Base-by-base conservation (phyloP, 1,140 invertebrate genomes). In the Scaptodrosophila lebanonensis region DNA sequence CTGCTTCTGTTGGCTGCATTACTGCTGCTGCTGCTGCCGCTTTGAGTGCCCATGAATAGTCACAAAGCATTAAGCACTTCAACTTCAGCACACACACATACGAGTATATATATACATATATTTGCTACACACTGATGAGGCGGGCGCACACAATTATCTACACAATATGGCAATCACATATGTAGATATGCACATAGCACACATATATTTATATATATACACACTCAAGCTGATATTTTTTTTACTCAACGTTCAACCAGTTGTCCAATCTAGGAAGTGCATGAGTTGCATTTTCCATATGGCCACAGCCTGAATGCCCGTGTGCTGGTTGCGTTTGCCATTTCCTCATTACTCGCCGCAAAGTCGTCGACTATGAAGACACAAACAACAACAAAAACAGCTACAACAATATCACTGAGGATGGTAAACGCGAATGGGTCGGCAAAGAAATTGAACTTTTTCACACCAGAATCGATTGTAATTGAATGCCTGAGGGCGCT, bases 141-240 rank as follows among this genome's bases (percentile, higher is more conserved):
- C 22, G 56, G 60, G 65, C 56, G 42, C 50, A 64, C 75, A 82
- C 75, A 82, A 82, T 82, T 82, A 82, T 82, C 75, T 82, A 82
- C 76, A 82, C 75, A 82, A 82, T 82, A 82, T 82, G 75, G 75
- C 75, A 82, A 82, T 82, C 75, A 82, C 75, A 82, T 75, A 82
- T 82, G 65, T 82, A 79, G 75, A 79, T 82, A 82, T 79, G 68
- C 73, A 65, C 54, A 67, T n/a, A n/a, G n/a, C 73, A 73, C 73
- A 77, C 58, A 67, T 30, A 58, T 20, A 53, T 22, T 18, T 43
- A 27, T 20, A 43, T 38, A 47, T 39, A 38, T 27, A 53, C 57
- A 57, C 36, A 25, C 33, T 32, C 30, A 27, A 45, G 62, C 62
- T 40, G 27, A 12, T 20, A n/a, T 17, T 36, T 48, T 53, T 65